Evolutionary conservation across 2,888 invertebrate species (phyloP).

Genomic region (Cryptus viduatorius): DNA sequence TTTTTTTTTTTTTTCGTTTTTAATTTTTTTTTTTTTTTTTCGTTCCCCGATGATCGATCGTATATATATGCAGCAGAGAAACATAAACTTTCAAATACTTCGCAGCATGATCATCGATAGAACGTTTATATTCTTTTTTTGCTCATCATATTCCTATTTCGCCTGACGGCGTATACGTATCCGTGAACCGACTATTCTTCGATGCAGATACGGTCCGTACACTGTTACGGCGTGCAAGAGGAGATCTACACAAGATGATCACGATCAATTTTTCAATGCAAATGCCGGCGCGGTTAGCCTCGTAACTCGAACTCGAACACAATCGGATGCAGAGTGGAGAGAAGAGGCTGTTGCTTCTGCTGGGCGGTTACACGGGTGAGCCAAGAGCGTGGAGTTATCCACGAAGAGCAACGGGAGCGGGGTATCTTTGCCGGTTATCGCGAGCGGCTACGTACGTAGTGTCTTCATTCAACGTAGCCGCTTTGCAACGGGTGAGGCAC

Average conservation of each 20-base stretch:
- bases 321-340: slow-evolving; percentile 53
- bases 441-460: slow-evolving; percentile 74
- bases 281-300: slow-evolving; percentile 50
- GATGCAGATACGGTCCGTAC: slow-evolving; percentile 4
- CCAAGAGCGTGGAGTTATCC: slow-evolving; percentile 25
- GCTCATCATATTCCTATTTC: slow-evolving; percentile 20
- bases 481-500: slow-evolving; percentile 43
- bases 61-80: background rate
- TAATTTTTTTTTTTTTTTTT: background rate
- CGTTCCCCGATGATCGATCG: background rate
- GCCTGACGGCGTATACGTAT: background rate
- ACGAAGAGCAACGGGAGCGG: slow-evolving; percentile 21
- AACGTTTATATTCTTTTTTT: background rate
- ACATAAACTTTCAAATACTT: background rate
- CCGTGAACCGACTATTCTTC: slow-evolving; percentile 37
- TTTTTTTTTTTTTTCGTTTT: background rate
- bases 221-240: background rate
- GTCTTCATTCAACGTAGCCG: slow-evolving; percentile 78
- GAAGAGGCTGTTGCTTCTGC: slow-evolving; percentile 45
- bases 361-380: slow-evolving; percentile 57
- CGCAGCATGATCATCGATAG: background rate
- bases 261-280: slow-evolving; percentile 65
- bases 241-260: slow-evolving; percentile 59
- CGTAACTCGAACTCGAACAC: slow-evolving; percentile 63
- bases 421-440: slow-evolving; percentile 67